Conservation (phyloP, 2,888 invertebrate species). For the Dryobota labecula region DNA sequence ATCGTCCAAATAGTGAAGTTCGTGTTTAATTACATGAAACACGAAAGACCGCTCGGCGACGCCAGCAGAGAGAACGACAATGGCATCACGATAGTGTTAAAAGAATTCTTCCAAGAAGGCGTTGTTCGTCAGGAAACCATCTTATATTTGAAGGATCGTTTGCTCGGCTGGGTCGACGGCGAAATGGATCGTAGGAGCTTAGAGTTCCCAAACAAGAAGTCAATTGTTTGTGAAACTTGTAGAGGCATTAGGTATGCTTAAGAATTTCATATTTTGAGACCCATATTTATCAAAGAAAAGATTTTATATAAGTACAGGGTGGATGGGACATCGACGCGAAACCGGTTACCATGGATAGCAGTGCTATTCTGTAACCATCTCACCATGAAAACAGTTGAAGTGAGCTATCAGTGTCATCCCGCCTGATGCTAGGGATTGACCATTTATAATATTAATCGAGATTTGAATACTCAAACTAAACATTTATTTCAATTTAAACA, state of each 20-base stretch:
- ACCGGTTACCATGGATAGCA: no score
- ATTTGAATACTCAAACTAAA: no score
- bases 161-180: conserved; percentile 77
- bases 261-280: conserved; percentile 37
- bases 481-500: no score
- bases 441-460: no score
- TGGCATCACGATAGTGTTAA: conserved; percentile 80
- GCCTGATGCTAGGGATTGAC: no score
- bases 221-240: conserved; percentile 79
- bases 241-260: conserved; percentile 79
- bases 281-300: conserved; percentile 11
- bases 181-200: conserved; percentile 74
- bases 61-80: conserved; percentile 77
- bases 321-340: no score
- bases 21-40: conserved; percentile 85
- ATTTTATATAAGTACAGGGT: conserved; percentile 4
- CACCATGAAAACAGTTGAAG: no score
- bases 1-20: conserved; percentile 84
- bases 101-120: conserved; percentile 87
- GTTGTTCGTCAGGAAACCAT: conserved; percentile 81
- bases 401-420: no score
- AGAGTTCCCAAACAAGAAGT: conserved; percentile 76
- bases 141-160: conserved; percentile 76
- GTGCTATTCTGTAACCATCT: no score
- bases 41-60: conserved; percentile 82